Evolutionary conservation across 1,140 invertebrate species (phyloP).

Genomic region (Galleria mellonella): DNA sequence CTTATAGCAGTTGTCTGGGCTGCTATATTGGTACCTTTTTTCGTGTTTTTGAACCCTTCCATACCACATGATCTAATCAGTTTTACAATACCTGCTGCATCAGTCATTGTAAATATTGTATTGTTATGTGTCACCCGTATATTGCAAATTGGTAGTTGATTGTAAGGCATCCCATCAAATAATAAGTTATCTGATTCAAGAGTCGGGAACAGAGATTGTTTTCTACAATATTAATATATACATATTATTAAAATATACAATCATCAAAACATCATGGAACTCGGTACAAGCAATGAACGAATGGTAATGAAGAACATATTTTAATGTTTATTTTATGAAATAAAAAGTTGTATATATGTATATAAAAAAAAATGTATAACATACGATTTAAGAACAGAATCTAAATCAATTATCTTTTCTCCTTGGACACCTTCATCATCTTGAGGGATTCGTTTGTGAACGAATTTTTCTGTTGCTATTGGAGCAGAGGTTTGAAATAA

Average conservation of each 20-base stretch:
- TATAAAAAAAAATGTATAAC: slow-evolving; percentile 11
- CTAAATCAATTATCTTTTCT: slow-evolving; percentile 60
- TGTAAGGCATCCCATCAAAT: slow-evolving; percentile 87
- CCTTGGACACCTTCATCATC: slow-evolving; percentile 66
- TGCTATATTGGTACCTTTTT: slow-evolving; percentile 96
- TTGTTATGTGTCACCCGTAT: slow-evolving; percentile 90
- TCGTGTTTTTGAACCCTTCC: slow-evolving; percentile 96
- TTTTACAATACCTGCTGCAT: slow-evolving; percentile 78
- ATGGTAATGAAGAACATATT: too few relatives aligned
- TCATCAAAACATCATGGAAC: too few relatives aligned
- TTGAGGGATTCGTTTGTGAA: slow-evolving; percentile 57
- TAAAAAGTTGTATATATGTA: not conserved
- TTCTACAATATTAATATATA: too few relatives aligned
- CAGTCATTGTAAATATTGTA: slow-evolving; percentile 86
- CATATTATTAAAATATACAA: not conserved
- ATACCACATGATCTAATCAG: slow-evolving; percentile 84
- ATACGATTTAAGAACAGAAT: slow-evolving; percentile 50
- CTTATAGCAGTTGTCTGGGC: slow-evolving; percentile 93
- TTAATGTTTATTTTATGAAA: too few relatives aligned
- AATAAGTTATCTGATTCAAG: slow-evolving; percentile 80
- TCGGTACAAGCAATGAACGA: too few relatives aligned
- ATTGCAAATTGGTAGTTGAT: slow-evolving; percentile 87
- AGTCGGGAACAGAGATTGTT: slow-evolving; percentile 83
- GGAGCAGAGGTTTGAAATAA: slow-evolving; percentile 41
- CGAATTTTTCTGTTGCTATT: slow-evolving; percentile 44